Percentiles rank a stretch among this genome's conserved stretches.
These are phyloP conservation scores for Anguilla japonica DNA, from an alignment of 2,113 vertebrate species.

Conservation along the genomic window DNA sequence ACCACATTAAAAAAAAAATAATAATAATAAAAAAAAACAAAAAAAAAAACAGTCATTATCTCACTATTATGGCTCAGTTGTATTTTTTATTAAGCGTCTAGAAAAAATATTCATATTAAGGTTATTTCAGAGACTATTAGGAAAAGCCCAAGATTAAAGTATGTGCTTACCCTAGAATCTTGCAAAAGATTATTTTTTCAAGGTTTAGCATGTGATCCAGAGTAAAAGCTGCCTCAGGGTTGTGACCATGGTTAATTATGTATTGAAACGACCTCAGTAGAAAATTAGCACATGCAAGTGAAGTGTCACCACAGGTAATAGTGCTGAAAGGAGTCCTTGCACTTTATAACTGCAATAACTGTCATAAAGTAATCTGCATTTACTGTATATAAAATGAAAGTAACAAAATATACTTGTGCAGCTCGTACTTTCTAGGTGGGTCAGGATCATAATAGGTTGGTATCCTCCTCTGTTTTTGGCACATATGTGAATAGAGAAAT, in stretches of 20 bases:
- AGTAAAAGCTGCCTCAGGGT: not conserved
- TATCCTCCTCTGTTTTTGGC: not conserved
- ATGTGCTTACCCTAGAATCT: not conserved
- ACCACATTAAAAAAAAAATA: too few relatives aligned
- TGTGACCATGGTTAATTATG: constrained; percentile 21
- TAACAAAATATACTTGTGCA: not conserved
- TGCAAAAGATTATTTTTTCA: not conserved
- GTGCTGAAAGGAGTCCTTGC: not conserved
- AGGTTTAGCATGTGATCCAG: not conserved
- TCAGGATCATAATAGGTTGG: constrained; percentile 4
- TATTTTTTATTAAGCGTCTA: constrained; percentile 15
- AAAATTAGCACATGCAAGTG: constrained; percentile 10
- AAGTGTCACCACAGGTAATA: not conserved
- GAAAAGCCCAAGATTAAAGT: not conserved
- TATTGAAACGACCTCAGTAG: not conserved
- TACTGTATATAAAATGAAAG: constrained; percentile 1
- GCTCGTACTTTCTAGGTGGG: not conserved
- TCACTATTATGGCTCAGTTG: constrained; percentile 29
- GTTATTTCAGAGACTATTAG: not conserved
- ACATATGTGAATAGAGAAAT: not conserved
- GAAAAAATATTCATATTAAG: not conserved
- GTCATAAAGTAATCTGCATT: constrained; percentile 14
- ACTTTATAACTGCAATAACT: not conserved
- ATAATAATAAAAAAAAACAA: too few relatives aligned
- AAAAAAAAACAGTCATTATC: constrained; percentile 3